A percentile compares a stretch with the other conserved stretches of the same genome.
These are phyloP conservation scores for Chelonia mydas DNA, from an alignment of 2,797 vertebrate species.

Conservation along the genomic window DNA sequence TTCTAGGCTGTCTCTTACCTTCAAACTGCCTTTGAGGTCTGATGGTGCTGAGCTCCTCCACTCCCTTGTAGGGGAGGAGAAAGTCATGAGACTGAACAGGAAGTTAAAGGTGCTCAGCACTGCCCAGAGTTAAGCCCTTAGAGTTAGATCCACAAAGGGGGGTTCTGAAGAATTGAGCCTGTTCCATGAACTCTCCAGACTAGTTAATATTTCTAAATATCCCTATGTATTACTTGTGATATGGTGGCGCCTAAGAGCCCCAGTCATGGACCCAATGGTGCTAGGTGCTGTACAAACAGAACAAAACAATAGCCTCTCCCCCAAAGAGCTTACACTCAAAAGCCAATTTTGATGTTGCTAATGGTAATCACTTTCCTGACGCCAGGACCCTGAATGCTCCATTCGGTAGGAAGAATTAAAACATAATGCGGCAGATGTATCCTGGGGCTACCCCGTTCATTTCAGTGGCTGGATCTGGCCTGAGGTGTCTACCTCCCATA, in stretches of 20 bases:
- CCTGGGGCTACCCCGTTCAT: not conserved
- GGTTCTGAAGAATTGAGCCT: not conserved
- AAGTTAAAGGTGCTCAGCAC: not conserved
- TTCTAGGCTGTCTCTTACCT: not conserved
- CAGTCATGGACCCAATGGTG: not conserved
- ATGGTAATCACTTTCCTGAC: not conserved
- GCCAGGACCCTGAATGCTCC: too few species aligned
- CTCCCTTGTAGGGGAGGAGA: not conserved
- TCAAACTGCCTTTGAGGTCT: not conserved
- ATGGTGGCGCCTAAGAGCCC: not conserved
- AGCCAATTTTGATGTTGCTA: not conserved
- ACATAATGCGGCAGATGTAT: not conserved
- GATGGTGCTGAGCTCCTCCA: not conserved
- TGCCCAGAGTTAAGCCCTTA: conserved; percentile 3
- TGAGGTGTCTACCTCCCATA: not conserved
- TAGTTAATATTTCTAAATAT: not conserved
- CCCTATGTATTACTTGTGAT: not conserved
- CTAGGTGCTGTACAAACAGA: not conserved
- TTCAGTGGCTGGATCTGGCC: not conserved
- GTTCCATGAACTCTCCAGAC: not conserved
- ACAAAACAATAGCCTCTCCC: not conserved
- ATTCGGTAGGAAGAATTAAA: too few species aligned
- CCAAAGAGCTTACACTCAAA: not conserved
- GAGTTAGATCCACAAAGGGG: not conserved
- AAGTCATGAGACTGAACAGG: not conserved